Evolutionary conservation across 2,888 invertebrate genomes (phyloP).

Genomic region (Druceiella hillmani): DNA sequence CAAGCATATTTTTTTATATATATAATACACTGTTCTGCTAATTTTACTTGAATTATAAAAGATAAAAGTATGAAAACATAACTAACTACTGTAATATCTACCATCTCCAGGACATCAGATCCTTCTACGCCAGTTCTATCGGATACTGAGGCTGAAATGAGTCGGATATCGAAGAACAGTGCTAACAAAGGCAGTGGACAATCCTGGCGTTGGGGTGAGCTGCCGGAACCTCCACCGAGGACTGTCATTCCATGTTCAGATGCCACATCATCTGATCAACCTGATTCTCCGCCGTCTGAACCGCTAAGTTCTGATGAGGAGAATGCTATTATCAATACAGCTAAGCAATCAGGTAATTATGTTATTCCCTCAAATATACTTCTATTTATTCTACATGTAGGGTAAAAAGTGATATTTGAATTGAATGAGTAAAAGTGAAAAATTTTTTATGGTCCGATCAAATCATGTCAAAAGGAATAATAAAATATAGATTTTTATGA

Average conservation of each 20-base stretch:
- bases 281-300: slow-evolving; percentile 26
- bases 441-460: too few relatives aligned
- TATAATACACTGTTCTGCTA: slow-evolving; percentile 4
- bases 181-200: slow-evolving; percentile 48
- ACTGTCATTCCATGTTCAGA: slow-evolving; percentile 6
- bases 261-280: background rate
- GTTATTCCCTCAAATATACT: too few relatives aligned
- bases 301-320: slow-evolving; percentile 46
- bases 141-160: slow-evolving; percentile 88
- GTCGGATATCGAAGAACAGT: slow-evolving; percentile 31
- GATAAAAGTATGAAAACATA: slow-evolving; percentile 5
- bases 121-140: slow-evolving; percentile 85
- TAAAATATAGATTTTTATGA: too few relatives aligned
- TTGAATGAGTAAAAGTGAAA: too few relatives aligned
- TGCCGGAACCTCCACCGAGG: slow-evolving; percentile 54
- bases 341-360: slow-evolving; percentile 28
- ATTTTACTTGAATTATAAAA: slow-evolving; percentile 3
- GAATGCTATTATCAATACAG: slow-evolving; percentile 10
- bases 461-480: too few relatives aligned
- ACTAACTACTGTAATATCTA: too few relatives aligned
- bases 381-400: too few relatives aligned
- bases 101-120: slow-evolving; percentile 61
- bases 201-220: slow-evolving; percentile 89
- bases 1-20: too few relatives aligned
- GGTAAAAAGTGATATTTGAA: too few relatives aligned